Percentiles rank a stretch among this genome's conserved stretches.
These are phyloP conservation scores for Aphaenogaster ashmeadi DNA, from an alignment of 1,140 invertebrate species.

Conservation along the genomic window DNA sequence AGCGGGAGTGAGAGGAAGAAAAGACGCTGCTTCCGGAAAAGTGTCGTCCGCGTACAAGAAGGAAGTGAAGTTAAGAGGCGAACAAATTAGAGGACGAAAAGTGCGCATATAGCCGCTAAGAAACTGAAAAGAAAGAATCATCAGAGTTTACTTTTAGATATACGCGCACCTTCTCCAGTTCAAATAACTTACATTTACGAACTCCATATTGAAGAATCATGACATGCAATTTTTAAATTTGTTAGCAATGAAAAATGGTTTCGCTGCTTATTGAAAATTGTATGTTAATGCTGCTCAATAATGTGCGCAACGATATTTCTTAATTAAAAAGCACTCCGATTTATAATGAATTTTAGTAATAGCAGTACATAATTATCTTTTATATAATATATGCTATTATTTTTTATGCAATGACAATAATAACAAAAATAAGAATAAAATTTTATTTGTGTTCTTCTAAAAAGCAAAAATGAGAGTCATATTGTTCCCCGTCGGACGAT, in stretches of 20 bases:
- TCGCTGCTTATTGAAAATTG: background rate
- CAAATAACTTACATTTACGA: background rate
- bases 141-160: background rate
- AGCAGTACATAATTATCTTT: background rate
- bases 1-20: constrained; percentile 62
- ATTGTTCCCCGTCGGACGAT: background rate
- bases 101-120: background rate
- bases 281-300: background rate
- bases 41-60: background rate
- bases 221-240: background rate
- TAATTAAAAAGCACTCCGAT: constrained; percentile 7
- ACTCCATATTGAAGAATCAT: background rate
- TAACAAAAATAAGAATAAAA: constrained; percentile 16
- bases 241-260: background rate
- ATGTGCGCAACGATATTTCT: background rate
- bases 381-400: background rate
- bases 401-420: background rate
- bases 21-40: background rate
- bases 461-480: too few relatives aligned
- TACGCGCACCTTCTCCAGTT: background rate
- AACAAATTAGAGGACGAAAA: constrained; percentile 11
- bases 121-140: background rate
- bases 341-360: background rate
- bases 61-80: background rate
- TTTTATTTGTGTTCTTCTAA: background rate